A percentile compares a stretch with the other conserved stretches of the same genome.
These are phyloP conservation scores for Synaphobranchus kaupii DNA, from an alignment of 2,797 vertebrate genomes.

Conservation along the genomic window DNA sequence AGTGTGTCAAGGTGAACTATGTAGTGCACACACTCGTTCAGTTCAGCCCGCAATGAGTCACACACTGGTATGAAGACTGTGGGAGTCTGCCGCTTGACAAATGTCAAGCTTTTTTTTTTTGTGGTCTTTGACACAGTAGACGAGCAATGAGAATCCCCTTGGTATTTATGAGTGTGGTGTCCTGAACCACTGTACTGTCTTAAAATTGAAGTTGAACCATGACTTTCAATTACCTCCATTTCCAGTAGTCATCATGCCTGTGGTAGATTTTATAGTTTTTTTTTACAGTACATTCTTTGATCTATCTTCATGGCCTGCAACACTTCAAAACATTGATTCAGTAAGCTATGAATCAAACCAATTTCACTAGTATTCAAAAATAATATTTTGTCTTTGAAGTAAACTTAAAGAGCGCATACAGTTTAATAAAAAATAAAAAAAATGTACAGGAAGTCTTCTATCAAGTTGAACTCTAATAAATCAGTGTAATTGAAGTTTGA, in stretches of 20 bases:
- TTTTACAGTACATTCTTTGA: not conserved
- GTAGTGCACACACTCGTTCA: slow-evolving; percentile 25
- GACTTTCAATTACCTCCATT: not conserved
- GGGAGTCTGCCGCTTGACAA: not conserved
- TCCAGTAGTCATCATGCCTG: not conserved
- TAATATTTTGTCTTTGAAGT: not conserved
- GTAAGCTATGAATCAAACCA: not conserved
- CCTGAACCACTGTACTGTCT: not conserved
- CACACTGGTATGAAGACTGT: slow-evolving; percentile 1
- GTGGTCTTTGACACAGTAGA: not conserved
- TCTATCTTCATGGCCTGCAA: not conserved
- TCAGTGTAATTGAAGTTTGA: not conserved
- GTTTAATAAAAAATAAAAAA: too few species aligned
- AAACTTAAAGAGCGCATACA: not conserved
- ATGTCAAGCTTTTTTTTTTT: not conserved
- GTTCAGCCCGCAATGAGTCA: slow-evolving; percentile 36
- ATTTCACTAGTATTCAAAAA: not conserved
- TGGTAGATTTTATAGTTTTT: not conserved
- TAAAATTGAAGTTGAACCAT: not conserved
- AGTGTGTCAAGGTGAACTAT: not conserved
- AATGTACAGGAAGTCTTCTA: not conserved
- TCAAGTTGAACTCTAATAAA: not conserved
- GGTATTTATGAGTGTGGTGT: not conserved
- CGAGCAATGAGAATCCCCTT: not conserved
- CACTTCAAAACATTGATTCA: not conserved